Conservation (phyloP, 1,140 invertebrate genomes). For the Lordiphosa mommai region DNA sequence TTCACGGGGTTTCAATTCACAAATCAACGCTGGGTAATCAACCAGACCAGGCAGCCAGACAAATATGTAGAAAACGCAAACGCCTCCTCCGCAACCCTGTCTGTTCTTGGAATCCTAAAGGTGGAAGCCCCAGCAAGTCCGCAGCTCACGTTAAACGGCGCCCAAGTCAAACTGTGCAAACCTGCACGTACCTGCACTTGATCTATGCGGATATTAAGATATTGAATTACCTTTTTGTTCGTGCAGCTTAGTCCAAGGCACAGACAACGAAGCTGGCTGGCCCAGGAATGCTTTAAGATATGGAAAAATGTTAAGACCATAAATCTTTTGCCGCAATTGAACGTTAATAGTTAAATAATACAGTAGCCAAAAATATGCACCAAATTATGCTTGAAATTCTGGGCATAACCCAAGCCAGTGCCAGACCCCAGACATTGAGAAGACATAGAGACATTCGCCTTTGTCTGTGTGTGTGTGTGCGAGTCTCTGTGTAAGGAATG, state of each 20-base stretch:
- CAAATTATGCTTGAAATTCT: slow-evolving; percentile 75
- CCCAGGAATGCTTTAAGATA: slow-evolving; percentile 26
- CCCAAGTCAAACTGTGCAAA: slow-evolving; percentile 72
- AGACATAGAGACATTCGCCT: slow-evolving; percentile 5
- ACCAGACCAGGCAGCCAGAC: slow-evolving; percentile 16
- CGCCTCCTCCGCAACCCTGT: not conserved
- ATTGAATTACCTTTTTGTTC: slow-evolving; percentile 75
- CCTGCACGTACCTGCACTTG: slow-evolving; percentile 76
- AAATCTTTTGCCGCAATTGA: slow-evolving; percentile 70
- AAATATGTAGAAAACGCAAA: slow-evolving; percentile 36
- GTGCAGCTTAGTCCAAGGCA: slow-evolving; percentile 52
- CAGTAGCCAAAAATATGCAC: slow-evolving; percentile 65
- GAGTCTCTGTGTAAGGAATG: slow-evolving; percentile 28
- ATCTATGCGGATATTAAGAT: slow-evolving; percentile 77
- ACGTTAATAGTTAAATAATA: slow-evolving; percentile 77
- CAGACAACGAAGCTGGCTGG: not conserved
- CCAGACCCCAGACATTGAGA: slow-evolving; percentile 19
- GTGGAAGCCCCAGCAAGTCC: slow-evolving; percentile 45
- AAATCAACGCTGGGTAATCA: slow-evolving; percentile 41
- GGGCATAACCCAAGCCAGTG: slow-evolving; percentile 44
- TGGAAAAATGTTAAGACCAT: slow-evolving; percentile 53
- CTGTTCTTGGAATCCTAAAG: slow-evolving; percentile 18
- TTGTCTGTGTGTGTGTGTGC: not conserved
- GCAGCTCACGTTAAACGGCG: slow-evolving; percentile 59
- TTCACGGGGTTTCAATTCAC: slow-evolving; percentile 34